Conservation (phyloP, 1,140 invertebrate genomes). For the Whitmania pigra region DNA sequence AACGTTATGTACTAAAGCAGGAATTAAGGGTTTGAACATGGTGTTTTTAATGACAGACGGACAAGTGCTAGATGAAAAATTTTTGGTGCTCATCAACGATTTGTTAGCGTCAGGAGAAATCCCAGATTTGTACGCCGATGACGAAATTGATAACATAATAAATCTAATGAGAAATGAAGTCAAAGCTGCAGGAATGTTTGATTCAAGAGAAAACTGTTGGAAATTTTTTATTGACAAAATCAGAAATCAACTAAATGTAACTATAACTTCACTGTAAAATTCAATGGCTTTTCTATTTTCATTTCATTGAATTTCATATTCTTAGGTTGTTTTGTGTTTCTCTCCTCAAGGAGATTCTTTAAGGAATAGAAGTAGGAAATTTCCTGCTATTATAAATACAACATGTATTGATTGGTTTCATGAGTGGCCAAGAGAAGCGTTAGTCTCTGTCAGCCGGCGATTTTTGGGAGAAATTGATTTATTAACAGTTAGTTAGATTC, state of each 20-base stretch:
- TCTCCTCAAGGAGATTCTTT: conserved; percentile 83
- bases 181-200: conserved; percentile 61
- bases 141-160: conserved; percentile 89
- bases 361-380: conserved; percentile 76
- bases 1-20: conserved; percentile 72
- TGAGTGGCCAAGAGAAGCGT: conserved; percentile 84
- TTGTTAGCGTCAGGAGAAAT: conserved; percentile 88
- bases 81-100: conserved; percentile 88
- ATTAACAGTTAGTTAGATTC: conserved; percentile 51
- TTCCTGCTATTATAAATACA: conserved; percentile 85
- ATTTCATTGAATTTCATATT: conserved; percentile 7
- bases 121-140: conserved; percentile 82
- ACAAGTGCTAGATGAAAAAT: conserved; percentile 77
- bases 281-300: not conserved
- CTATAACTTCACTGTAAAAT: not conserved
- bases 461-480: conserved; percentile 70
- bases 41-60: conserved; percentile 94
- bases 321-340: conserved; percentile 68
- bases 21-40: conserved; percentile 79
- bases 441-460: conserved; percentile 74
- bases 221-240: conserved; percentile 88
- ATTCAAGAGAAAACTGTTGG: conserved; percentile 90
- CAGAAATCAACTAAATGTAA: conserved; percentile 73
- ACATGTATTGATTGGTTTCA: conserved; percentile 95
- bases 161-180: conserved; percentile 75